phyloP scores from a whole-genome alignment of 2,113 vertebrate genomes.

The Albula goreensis region DNA sequence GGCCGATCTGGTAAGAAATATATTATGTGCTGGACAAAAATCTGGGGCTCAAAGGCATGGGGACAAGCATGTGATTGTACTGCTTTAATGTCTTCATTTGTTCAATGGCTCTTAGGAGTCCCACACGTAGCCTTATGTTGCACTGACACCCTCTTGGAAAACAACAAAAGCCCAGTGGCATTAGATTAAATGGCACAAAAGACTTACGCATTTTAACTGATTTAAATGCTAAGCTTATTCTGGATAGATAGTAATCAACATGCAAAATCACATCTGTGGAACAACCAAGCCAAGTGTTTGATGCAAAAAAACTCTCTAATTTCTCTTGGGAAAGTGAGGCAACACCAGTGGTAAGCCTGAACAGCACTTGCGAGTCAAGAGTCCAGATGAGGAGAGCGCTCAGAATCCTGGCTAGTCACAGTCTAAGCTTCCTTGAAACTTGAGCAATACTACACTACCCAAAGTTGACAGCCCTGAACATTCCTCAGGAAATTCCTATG shows the following conservation, averaged over 20 bases:
- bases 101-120: background rate
- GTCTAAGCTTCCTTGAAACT: background rate
- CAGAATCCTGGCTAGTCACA: background rate
- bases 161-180: background rate
- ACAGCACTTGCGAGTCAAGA: background rate
- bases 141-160: background rate
- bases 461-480: background rate
- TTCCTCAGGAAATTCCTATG: background rate
- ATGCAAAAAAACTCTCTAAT: background rate
- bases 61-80: background rate
- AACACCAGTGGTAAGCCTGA: background rate
- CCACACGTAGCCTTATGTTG: background rate
- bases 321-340: background rate
- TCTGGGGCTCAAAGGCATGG: background rate
- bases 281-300: background rate
- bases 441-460: background rate
- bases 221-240: background rate
- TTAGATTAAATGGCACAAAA: background rate
- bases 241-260: background rate
- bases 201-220: background rate
- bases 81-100: background rate
- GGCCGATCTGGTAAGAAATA: background rate
- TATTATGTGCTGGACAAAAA: background rate
- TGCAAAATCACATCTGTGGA: background rate
- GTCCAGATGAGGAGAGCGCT: background rate